phyloP scores from a whole-genome alignment of 2,113 vertebrate species.

The Hemicordylus capensis region DNA sequence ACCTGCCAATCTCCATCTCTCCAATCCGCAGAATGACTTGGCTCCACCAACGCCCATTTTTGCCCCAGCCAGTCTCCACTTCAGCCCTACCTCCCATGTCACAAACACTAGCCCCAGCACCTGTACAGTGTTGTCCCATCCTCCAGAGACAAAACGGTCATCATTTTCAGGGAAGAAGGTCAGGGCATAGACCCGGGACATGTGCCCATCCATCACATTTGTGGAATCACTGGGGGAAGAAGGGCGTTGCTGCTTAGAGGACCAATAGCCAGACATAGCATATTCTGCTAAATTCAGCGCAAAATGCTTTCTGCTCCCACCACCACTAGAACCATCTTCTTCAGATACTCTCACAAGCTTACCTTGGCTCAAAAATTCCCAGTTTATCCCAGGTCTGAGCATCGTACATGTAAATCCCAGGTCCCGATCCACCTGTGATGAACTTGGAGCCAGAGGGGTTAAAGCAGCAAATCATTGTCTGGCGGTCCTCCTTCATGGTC shows the following conservation, averaged over 20 bases:
- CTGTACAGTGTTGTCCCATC: slow-evolving; percentile 75
- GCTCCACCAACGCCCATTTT: too few relatives aligned
- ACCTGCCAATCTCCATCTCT: background rate
- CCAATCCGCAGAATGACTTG: too few relatives aligned
- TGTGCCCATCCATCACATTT: slow-evolving; percentile 67
- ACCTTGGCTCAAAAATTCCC: background rate
- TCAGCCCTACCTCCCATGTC: background rate
- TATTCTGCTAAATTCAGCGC: background rate
- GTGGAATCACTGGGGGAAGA: slow-evolving; percentile 44
- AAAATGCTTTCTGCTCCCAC: background rate
- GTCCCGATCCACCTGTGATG: slow-evolving; percentile 27
- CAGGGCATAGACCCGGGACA: slow-evolving; percentile 65
- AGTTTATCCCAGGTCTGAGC: slow-evolving; percentile 50
- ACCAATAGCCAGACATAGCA: background rate
- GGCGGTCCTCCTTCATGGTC: slow-evolving; percentile 50
- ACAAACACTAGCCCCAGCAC: slow-evolving; percentile 28
- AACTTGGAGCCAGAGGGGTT: slow-evolving; percentile 54
- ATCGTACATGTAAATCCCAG: slow-evolving; percentile 66
- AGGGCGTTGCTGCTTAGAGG: background rate
- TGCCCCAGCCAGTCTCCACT: too few relatives aligned
- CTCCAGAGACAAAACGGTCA: slow-evolving; percentile 67
- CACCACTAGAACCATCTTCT: background rate
- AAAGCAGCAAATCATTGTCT: slow-evolving; percentile 57
- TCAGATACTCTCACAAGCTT: background rate
- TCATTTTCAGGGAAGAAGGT: slow-evolving; percentile 65